phyloP scores from a whole-genome alignment of 2,888 invertebrate species.

The Galerucella pusilla region DNA sequence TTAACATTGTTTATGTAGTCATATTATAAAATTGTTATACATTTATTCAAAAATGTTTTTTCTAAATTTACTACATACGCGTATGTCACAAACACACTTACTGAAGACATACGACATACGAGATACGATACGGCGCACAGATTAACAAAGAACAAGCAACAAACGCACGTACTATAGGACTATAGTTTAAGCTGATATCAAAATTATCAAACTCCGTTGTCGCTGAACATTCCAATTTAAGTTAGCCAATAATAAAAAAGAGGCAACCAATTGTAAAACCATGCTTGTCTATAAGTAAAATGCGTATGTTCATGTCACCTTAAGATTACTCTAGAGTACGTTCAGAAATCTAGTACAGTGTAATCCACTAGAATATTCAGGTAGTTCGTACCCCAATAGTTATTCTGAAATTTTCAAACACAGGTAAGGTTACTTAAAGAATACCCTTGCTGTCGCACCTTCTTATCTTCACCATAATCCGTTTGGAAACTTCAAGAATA shows the following conservation, averaged over 20 bases:
- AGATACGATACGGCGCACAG: too few species aligned
- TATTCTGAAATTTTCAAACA: too few species aligned
- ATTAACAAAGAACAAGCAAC: not conserved
- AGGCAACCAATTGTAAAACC: not conserved
- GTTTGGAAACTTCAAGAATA: too few species aligned
- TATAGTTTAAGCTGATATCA: not conserved
- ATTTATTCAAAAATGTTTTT: constrained; percentile 11
- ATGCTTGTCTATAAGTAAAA: not conserved
- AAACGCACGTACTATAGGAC: not conserved
- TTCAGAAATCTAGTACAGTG: too few species aligned
- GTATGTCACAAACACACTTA: constrained; percentile 17
- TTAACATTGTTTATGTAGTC: not conserved
- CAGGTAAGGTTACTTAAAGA: too few species aligned
- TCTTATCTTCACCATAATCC: too few species aligned
- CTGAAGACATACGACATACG: not conserved
- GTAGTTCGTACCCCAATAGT: too few species aligned
- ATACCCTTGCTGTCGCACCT: too few species aligned
- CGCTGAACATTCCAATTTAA: not conserved
- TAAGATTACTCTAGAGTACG: not conserved
- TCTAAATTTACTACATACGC: constrained; percentile 13
- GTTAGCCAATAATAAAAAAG: not conserved
- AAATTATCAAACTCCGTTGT: not conserved
- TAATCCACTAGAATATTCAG: too few species aligned
- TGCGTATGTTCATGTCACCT: not conserved
- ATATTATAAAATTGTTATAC: not conserved